Evolutionary conservation across 2,113 vertebrate genomes (phyloP).

Genomic region (Nothoprocta perdicaria): DNA sequence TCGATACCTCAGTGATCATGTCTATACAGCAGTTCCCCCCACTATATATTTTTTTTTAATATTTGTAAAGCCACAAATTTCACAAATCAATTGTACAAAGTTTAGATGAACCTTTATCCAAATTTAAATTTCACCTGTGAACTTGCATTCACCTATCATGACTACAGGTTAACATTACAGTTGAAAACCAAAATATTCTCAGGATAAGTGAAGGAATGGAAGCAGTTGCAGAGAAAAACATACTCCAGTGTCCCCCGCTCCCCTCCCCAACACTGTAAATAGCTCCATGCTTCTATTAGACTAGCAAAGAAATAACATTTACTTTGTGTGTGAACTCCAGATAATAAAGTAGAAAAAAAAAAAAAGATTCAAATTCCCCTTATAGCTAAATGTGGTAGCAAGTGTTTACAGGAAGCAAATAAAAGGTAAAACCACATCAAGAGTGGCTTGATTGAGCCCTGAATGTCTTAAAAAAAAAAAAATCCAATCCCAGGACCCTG

Average conservation of each 20-base stretch:
- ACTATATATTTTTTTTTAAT: too few species aligned
- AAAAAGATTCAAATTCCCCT: background rate
- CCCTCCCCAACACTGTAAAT: background rate
- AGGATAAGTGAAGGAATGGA: background rate
- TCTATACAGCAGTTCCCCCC: background rate
- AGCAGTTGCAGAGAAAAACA: background rate
- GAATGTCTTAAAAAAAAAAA: background rate
- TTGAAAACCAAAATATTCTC: background rate
- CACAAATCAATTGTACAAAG: background rate
- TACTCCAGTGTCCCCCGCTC: background rate
- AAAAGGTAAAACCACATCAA: background rate
- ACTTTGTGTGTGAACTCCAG: background rate
- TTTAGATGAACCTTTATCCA: background rate
- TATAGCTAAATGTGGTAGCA: background rate
- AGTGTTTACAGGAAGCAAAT: background rate
- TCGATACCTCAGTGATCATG: background rate
- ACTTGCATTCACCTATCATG: background rate
- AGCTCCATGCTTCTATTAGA: background rate
- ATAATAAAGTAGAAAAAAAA: background rate
- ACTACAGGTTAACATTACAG: background rate
- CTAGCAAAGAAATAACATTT: background rate
- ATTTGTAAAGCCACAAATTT: background rate
- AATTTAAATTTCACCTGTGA: background rate
- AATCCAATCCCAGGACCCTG: background rate
- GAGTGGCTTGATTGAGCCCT: background rate